Conservation (phyloP, 1,140 invertebrate species). For the Drosophila pectinifera region DNA sequence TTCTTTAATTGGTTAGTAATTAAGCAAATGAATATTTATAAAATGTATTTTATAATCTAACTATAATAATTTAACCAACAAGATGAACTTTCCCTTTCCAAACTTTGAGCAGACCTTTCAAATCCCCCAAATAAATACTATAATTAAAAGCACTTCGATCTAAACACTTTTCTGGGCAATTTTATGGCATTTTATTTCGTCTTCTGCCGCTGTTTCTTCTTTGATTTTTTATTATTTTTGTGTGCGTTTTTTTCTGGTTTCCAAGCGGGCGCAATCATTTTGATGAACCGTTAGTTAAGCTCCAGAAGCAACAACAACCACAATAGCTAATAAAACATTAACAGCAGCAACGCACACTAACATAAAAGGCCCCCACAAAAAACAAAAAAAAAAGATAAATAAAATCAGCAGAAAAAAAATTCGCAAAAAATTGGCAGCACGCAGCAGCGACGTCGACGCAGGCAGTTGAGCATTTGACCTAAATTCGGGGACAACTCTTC, state of each 20-base stretch:
- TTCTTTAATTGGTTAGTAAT: too few species aligned
- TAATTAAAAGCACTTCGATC: conserved; percentile 22
- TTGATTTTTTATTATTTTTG: conserved; percentile 7
- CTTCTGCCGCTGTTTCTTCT: neutral
- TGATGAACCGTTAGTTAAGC: conserved; percentile 55
- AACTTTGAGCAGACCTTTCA: neutral
- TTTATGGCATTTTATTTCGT: conserved; percentile 18
- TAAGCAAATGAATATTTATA: too few species aligned
- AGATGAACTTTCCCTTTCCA: neutral
- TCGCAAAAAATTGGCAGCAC: conserved; percentile 61
- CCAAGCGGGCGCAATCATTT: conserved; percentile 34
- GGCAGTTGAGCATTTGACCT: conserved; percentile 71
- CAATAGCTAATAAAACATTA: conserved; percentile 47
- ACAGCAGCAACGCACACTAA: conserved; percentile 10
- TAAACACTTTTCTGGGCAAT: conserved; percentile 25
- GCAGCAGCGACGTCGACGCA: conserved; percentile 38
- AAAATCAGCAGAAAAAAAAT: conserved; percentile 60
- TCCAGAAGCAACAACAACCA: conserved; percentile 40
- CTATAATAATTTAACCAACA: too few species aligned
- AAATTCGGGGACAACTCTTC: conserved; percentile 63
- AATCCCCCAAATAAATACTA: neutral
- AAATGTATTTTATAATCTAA: too few species aligned
- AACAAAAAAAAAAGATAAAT: conserved; percentile 65
- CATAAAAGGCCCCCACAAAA: conserved; percentile 1
- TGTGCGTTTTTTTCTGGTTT: conserved; percentile 5